Evolutionary conservation across 2,113 vertebrate genomes (phyloP), one percentile per base, ranked within the genome.

Genomic region (Fregetta grallaria): DNA sequence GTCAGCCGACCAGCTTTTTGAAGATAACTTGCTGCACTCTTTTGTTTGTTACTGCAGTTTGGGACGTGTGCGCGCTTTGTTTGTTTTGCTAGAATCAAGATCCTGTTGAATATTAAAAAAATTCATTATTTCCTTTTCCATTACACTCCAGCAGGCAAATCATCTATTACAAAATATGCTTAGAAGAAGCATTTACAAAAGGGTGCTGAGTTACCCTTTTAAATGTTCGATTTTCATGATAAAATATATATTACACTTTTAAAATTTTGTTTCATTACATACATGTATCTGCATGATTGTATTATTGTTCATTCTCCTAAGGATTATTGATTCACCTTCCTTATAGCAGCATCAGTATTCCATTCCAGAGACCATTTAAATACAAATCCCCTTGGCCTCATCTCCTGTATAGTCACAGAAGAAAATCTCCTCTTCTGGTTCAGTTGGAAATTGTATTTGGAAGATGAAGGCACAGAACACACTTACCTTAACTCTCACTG

Each of bases 61-160:
- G 67, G 38, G 52, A 59, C 55, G 36, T 63, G 56, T 45, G 22
- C 42, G 27, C 34, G 36, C 16, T 76, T 88, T 22, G 2, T 62
- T 91, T 94, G 36, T 67, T 84, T 91, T 80, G n/a, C 76, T 59
- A 87, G 65, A 88, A 86, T 36, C 90, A 91, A 74, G 21, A 84
- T 83, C n/a, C n/a, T 77, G 15, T 66, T 80, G 67, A 93, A 86
- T 79, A 93, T 76, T 86, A 62, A 47, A 93, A 90, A 72, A 66
- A 20, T 11, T 47, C 36, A 86, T 0, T 58, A 78, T 52, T 87
- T 92, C 7, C 32, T 85, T 84, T 86, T 78, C 52, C 36, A 22
- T 71, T 67, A 21, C 18, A 63, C 29, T 85, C 56, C 25, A 76
- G 44, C 44, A 87, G 61, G 52, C 26, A 78, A 92, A 68, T 38